phyloP scores from a whole-genome alignment of 2,113 vertebrate genomes.

The Ardeotis arabs region DNA sequence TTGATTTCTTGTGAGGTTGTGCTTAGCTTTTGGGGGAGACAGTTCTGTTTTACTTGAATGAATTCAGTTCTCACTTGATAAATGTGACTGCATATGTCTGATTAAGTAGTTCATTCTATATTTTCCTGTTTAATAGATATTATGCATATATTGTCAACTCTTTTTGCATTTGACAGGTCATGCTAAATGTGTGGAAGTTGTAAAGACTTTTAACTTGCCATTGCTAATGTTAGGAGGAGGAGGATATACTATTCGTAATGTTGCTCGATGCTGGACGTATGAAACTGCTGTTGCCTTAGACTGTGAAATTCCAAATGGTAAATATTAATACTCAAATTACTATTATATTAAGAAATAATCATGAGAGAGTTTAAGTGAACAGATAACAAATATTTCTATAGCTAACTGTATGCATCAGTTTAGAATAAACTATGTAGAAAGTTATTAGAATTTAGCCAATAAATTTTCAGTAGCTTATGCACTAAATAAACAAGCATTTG shows the following conservation, averaged over 20 bases:
- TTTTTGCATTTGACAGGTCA: conserved; percentile 75
- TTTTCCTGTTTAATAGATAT: background rate
- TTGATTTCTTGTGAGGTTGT: background rate
- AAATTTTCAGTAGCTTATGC: background rate
- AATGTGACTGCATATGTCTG: background rate
- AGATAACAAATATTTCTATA: background rate
- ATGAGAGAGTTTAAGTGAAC: background rate
- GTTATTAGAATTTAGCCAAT: background rate
- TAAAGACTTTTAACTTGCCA: conserved; percentile 85
- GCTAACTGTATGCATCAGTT: background rate
- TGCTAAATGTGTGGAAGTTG: conserved; percentile 86
- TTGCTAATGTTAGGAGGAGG: conserved; percentile 85
- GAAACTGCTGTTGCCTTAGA: conserved; percentile 86
- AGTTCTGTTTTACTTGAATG: background rate
- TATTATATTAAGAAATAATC: background rate
- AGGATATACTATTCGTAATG: conserved; percentile 85
- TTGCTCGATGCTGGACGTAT: conserved; percentile 86
- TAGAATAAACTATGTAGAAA: background rate
- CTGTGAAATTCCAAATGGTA: conserved; percentile 86
- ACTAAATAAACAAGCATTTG: background rate
- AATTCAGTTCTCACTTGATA: background rate
- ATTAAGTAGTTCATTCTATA: background rate
- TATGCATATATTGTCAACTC: background rate
- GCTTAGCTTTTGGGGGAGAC: background rate
- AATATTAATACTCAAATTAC: conserved; percentile 1